Evolutionary conservation across 2,888 invertebrate genomes (phyloP), one percentile per base, ranked within the genome.

Genomic region (Eupithecia exiguata): DNA sequence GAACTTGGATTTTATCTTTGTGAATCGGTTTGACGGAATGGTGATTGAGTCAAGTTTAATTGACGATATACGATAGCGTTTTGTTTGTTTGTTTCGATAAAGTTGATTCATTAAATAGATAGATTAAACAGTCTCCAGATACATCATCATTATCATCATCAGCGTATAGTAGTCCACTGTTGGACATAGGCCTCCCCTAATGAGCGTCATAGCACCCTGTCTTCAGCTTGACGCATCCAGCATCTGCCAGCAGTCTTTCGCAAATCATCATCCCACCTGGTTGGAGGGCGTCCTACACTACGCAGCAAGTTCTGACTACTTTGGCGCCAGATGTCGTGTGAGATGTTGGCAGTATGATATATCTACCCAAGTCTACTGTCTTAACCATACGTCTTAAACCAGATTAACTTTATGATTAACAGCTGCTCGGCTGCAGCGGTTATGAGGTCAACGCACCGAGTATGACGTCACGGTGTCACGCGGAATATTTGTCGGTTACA

Each of bases 1-100:
- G 66, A 65, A 68, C 75, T 75, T 61, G 72, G 74, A 73, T 71
- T 78, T 71, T 78, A 78, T 76, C 76, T 74, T 68, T 70, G 69
- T 69, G 71, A 66, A 69, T 62, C 62, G 65, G 36, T 65, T 65
- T 65, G 65, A 58, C 5, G 18, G 65, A 38, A 65, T 38, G n/a
- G 65, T 65, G 38, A 65, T 65, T 38, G 65, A 62, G 38, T 38
- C 30, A 18, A n/a, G 65, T n/a, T 38, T 65, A 65, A 62, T 62
- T 35, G 62, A 62, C 62, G 62, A 62, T 35, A 62, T 21, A 18
- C 30, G 58, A 58, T 58, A 58, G 25, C 58, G 5, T 53, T 46
- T 25, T 58, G 58, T 58, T 53, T 53, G 53, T 53, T 58, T 58
- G 58, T 58, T 58, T 58, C 58, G 58, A 14, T 14, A 14, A 58